Evolutionary conservation across 1,140 invertebrate genomes (phyloP), one percentile per base, ranked within the genome.

Genomic region (Drosophila paulistorum): DNA sequence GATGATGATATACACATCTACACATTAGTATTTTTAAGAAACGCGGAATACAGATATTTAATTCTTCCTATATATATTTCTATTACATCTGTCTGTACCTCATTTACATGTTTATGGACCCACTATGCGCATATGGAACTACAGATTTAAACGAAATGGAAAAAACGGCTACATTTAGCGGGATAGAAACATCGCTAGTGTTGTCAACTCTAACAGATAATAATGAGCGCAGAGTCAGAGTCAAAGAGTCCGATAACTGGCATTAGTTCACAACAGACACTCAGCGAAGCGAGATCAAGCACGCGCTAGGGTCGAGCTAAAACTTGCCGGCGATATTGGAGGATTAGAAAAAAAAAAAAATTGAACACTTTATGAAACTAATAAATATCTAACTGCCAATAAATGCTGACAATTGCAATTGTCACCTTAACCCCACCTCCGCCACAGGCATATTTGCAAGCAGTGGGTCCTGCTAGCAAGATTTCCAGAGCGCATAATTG

Each of bases 211-310:
- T 23, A 39, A 55, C 59, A 77, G 74, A 77, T 76, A 77, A 70
- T 70, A 55, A 41, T 74, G 72, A 74, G 72, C 72, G 45, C 37
- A 23, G 45, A 63, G 30, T 33, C 39, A 41, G 13, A 75, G 67
- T 51, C 73, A 41, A 65, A 74, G 72, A 74, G 71, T 48, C 57
- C 71, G 65, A 73, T 68, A 75, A 75, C 74, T 77, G 74, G 68
- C 68, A 71, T 83, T 71, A 85, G 82, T 89, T 85, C 65, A 69
- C 66, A 79, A 73, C 75, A 84, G 77, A 84, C 74, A 79, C 81
- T 90, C 85, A 90, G 69, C 80, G 79, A 65, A 80, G 77, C 77
- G 74, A 82, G 80, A 87, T 78, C 76, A 51, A 62, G 66, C 64
- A 63, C 42, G 61, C 78, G 80, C 81, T 59, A n/a, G 61, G 71